These are phyloP conservation scores for Cacajao melanocephalus DNA, from an alignment of 2,797 vertebrate species.

Conservation along the genomic window DNA sequence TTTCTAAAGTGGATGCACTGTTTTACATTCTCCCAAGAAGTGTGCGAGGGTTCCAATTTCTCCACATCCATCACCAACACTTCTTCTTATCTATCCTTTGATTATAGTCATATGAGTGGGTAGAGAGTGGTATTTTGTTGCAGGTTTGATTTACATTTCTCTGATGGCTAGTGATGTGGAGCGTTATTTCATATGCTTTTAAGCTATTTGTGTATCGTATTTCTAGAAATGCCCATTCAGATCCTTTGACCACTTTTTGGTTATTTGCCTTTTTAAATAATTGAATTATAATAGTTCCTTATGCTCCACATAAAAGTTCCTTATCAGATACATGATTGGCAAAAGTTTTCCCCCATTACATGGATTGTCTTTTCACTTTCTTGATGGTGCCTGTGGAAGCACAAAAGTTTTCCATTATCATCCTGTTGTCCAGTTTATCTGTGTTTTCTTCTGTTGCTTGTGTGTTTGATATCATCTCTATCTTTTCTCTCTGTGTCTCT, in stretches of 20 bases:
- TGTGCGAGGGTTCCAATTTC: background rate
- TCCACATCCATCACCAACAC: background rate
- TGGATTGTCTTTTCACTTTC: background rate
- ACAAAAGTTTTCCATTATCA: background rate
- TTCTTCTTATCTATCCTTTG: background rate
- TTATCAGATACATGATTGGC: background rate
- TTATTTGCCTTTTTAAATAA: background rate
- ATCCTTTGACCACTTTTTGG: background rate
- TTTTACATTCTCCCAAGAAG: background rate
- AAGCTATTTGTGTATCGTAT: background rate
- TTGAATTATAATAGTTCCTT: background rate
- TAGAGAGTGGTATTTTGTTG: background rate
- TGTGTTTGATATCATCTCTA: background rate
- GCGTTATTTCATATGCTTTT: background rate
- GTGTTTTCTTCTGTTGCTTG: background rate
- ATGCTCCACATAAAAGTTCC: background rate
- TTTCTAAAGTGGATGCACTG: background rate
- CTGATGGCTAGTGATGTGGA: background rate
- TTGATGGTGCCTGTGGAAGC: background rate
- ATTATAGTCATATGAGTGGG: accelerated
- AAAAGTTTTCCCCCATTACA: background rate
- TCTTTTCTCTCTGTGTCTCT: background rate
- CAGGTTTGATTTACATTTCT: background rate
- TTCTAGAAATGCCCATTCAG: background rate
- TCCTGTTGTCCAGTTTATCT: background rate